Conservation (phyloP, 2,888 invertebrate species). For the Oscheius myriophilus region DNA sequence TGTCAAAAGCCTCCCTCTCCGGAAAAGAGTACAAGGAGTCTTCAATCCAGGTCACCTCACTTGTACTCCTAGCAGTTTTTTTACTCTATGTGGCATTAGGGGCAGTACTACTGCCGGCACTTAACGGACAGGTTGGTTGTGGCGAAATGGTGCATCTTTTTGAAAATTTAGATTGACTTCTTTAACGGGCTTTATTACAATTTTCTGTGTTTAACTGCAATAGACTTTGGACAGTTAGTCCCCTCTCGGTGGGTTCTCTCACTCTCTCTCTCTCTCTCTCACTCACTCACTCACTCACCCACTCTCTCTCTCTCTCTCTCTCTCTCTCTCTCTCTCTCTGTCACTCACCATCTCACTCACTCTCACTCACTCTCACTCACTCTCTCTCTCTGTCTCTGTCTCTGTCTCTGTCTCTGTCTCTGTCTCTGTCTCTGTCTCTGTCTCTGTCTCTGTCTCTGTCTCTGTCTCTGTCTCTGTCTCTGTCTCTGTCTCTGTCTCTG, state of each 20-base stretch:
- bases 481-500: too few species aligned
- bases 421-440: too few species aligned
- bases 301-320: too few species aligned
- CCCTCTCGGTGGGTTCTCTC: constrained; percentile 45
- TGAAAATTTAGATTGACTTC: constrained; percentile 59
- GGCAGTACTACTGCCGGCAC: constrained; percentile 65
- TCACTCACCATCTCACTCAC: too few species aligned
- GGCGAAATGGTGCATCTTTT: neutral
- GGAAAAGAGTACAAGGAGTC: constrained; percentile 57
- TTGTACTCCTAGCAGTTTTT: constrained; percentile 63
- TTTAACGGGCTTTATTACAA: constrained; percentile 69
- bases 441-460: too few species aligned
- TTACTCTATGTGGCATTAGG: constrained; percentile 68
- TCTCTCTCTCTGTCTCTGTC: too few species aligned
- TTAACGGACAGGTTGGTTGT: constrained; percentile 61
- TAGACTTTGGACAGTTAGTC: constrained; percentile 68
- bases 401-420: too few species aligned
- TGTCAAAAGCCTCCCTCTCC: constrained; percentile 57
- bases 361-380: too few species aligned
- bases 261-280: too few species aligned
- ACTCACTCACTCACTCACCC: too few species aligned
- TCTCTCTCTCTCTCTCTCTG: too few species aligned
- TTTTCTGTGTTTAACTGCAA: constrained; percentile 68
- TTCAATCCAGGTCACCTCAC: constrained; percentile 62
- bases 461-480: constrained; percentile 22